Conservation (phyloP, 1,140 invertebrate genomes). For the Tachypleus tridentatus region DNA sequence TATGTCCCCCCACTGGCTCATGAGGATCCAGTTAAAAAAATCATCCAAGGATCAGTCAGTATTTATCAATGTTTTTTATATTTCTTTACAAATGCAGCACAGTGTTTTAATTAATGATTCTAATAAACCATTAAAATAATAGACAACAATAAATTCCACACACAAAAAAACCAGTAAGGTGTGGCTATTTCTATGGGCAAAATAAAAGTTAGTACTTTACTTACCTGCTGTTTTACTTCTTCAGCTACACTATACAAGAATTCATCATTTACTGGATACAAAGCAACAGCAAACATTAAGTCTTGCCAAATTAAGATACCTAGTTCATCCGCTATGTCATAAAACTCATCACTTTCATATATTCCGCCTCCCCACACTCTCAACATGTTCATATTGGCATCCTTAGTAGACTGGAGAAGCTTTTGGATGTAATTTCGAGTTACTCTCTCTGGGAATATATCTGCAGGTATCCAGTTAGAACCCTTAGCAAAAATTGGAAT, state of each 20-base stretch:
- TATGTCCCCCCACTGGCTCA: too few relatives aligned
- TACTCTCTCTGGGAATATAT: conserved; percentile 68
- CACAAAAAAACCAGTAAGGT: too few relatives aligned
- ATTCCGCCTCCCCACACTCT: conserved; percentile 95
- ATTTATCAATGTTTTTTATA: too few relatives aligned
- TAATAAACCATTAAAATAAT: too few relatives aligned
- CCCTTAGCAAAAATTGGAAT: conserved; percentile 90
- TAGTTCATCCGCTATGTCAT: conserved; percentile 48
- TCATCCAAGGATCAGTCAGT: too few relatives aligned
- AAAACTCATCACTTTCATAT: conserved; percentile 87
- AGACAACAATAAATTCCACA: too few relatives aligned
- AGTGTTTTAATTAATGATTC: too few relatives aligned
- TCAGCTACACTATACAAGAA: conserved; percentile 59
- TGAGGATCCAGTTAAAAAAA: too few relatives aligned
- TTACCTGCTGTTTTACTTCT: conserved; percentile 69
- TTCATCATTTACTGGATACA: conserved; percentile 67
- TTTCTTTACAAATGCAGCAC: too few relatives aligned
- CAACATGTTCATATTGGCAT: conserved; percentile 84
- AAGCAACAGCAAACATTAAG: conserved; percentile 92
- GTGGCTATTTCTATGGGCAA: too few relatives aligned
- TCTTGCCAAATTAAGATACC: conserved; percentile 44
- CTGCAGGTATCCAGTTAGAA: conserved; percentile 86
- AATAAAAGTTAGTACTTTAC: neutral
- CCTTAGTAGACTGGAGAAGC: conserved; percentile 56
- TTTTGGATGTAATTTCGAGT: conserved; percentile 34